Base-by-base conservation (phyloP, 2,888 invertebrate species). In the Torymus aiolomorphi region DNA sequence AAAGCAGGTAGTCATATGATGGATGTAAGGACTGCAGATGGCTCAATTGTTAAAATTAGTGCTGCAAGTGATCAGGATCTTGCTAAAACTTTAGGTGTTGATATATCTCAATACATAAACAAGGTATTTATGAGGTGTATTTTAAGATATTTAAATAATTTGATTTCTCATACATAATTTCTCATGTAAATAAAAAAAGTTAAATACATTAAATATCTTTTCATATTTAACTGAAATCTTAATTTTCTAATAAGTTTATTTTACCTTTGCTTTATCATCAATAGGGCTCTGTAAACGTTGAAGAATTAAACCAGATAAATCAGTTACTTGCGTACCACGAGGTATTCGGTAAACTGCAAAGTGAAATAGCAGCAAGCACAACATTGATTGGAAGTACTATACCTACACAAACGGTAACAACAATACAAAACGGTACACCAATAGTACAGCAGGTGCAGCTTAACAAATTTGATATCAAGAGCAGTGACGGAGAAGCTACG, bases 241-340 rank as follows among this genome's bases (percentile, higher is more conserved):
- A 31, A 31, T 31, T 31, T 31, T 31, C 8, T 31, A 31, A 31
- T 31, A 31, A 31, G 2, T 31, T 31, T 71, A n/a, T 24, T 78
- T 63, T 57, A 31, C n/a, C 61, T 75, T 71, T 59, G 4, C 42
- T 2, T 31, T 66, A 71, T 31, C 31, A 31, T 31, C 4, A 83
- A 14, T 59, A 80, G 80, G 80, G 62, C n/a, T 69, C 91, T 88
- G 91, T 91, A 42, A 95, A 96, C 88, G 96, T 96, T 10, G 96
- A 96, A 88, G 96, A 96, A 87, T 93, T 96, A 71, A 96, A 96
- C 84, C 96, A 96, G 87, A 93, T 96, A 75, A 96, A 96, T 84
- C 96, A 96, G 87, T 91, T 96, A 84, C 91, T 96, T 83, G 96
- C 96, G 59, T 96, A 96, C 91, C 96, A 96, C 88, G 96, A 96